phyloP scores from a whole-genome alignment of 2,113 vertebrate species.

The Cavia aperea region DNA sequence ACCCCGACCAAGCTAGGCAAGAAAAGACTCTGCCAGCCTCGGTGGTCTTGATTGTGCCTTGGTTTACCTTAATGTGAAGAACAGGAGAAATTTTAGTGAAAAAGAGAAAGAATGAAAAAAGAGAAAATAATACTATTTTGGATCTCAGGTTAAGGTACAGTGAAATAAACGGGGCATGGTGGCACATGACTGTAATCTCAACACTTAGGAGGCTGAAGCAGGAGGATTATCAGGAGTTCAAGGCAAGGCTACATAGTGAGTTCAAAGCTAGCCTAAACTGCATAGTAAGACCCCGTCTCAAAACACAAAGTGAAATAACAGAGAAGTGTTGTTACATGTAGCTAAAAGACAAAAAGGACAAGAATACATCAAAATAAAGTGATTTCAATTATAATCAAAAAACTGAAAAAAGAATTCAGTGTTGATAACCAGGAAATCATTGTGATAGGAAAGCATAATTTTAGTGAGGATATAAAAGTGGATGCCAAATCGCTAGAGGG shows the following conservation, averaged over 20 bases:
- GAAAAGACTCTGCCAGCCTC: neutral
- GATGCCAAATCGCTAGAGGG: neutral
- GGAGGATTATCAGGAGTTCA: neutral
- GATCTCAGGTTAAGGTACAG: neutral
- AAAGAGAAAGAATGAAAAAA: neutral
- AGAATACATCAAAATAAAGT: neutral
- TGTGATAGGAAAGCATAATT: neutral
- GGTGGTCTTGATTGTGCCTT: no score
- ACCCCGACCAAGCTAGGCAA: neutral
- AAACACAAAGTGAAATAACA: neutral
- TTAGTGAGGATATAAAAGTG: neutral
- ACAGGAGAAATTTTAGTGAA: neutral
- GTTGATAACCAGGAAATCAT: neutral
- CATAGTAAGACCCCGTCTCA: neutral
- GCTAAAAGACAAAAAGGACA: neutral
- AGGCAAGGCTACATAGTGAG: neutral
- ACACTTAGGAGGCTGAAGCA: neutral
- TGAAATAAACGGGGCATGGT: neutral
- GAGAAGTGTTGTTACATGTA: neutral
- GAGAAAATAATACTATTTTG: neutral
- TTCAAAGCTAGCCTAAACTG: no score
- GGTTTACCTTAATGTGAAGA: neutral
- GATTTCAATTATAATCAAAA: neutral
- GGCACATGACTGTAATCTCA: neutral
- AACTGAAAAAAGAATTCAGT: neutral